A percentile compares a stretch with the other conserved stretches of the same genome.
Evolutionary conservation across 2,888 invertebrate species (phyloP).

Genomic region (Campoplex capitator): DNA sequence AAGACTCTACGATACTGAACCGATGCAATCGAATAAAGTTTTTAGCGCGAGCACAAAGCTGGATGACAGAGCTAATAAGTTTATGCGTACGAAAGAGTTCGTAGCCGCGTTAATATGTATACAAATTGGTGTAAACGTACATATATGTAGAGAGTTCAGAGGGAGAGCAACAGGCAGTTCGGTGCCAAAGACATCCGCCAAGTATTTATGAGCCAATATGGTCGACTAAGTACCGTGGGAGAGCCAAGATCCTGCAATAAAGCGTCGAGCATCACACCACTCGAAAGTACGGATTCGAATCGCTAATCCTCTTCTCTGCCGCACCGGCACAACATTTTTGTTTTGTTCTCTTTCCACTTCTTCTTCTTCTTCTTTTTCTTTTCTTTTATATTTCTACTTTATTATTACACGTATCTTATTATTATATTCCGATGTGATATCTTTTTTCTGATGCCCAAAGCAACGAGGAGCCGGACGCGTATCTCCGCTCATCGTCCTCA

Average conservation of each 20-base stretch:
- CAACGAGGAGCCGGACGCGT: constrained; percentile 31
- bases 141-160: constrained; percentile 42
- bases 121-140: background rate
- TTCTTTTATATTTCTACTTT: constrained; percentile 13
- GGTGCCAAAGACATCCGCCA: constrained; percentile 75
- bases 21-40: background rate
- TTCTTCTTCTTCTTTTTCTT: constrained; percentile 5
- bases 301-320: constrained; percentile 75
- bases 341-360: constrained; percentile 38
- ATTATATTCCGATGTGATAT: constrained; percentile 26
- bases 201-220: constrained; percentile 79
- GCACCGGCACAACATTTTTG: constrained; percentile 59
- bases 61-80: background rate
- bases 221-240: constrained; percentile 79
- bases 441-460: constrained; percentile 40
- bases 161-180: constrained; percentile 76
- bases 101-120: background rate
- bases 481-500: constrained; percentile 42
- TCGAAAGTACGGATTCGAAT: constrained; percentile 66
- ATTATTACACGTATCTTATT: constrained; percentile 22
- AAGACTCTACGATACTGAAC: no score
- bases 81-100: background rate
- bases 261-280: constrained; percentile 55
- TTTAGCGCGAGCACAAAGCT: background rate
- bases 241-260: constrained; percentile 68